Conservation (phyloP, 2,888 invertebrate species). For the Euplagia quadripunctaria region DNA sequence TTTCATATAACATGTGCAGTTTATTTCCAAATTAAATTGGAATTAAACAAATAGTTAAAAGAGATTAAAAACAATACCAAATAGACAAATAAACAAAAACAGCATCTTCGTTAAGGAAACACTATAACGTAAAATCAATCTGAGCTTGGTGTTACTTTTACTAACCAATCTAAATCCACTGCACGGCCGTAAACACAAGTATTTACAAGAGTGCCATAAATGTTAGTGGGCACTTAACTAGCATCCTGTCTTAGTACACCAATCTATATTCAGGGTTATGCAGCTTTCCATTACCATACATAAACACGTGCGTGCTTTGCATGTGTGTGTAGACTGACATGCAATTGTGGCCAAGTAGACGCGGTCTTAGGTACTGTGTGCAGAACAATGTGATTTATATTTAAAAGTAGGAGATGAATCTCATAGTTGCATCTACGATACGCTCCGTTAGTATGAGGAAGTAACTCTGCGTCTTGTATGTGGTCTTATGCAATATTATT, state of each 20-base stretch:
- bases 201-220: slow-evolving; percentile 46
- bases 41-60: background rate
- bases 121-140: slow-evolving; percentile 14
- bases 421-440: background rate
- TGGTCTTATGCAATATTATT: background rate
- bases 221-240: slow-evolving; percentile 52
- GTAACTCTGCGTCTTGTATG: background rate
- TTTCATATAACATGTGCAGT: background rate
- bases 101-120: background rate
- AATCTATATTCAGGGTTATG: slow-evolving; percentile 55
- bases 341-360: slow-evolving; percentile 18
- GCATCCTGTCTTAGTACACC: slow-evolving; percentile 48
- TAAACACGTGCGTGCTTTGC: slow-evolving; percentile 29
- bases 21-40: background rate
- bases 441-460: background rate
- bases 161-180: slow-evolving; percentile 18
- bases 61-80: background rate
- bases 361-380: slow-evolving; percentile 4
- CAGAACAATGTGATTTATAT: slow-evolving; percentile 1
- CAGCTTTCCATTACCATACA: slow-evolving; percentile 52
- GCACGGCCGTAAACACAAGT: slow-evolving; percentile 17
- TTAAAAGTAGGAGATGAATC: background rate
- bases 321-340: slow-evolving; percentile 18
- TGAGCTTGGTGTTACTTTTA: slow-evolving; percentile 15
- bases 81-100: background rate